Conservation (phyloP, 1,140 invertebrate genomes). For the Monomorium pharaonis region DNA sequence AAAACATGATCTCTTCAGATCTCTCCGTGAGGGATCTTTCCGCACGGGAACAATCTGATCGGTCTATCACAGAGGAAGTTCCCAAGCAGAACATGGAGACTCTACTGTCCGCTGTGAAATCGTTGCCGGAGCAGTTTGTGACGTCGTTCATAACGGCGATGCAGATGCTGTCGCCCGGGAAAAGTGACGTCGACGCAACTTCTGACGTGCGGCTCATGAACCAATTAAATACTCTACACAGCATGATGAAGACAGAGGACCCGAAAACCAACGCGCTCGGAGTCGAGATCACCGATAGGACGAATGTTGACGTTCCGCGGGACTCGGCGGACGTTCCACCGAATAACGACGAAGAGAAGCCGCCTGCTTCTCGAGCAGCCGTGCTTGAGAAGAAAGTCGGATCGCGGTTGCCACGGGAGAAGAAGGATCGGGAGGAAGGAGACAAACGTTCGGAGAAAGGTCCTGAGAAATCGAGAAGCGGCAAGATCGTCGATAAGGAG, state of each 20-base stretch:
- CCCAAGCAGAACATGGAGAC: conserved; percentile 68
- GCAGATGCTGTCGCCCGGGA: conserved; percentile 76
- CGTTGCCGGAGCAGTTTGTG: conserved; percentile 80
- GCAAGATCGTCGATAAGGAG: neutral
- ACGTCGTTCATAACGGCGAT: conserved; percentile 78
- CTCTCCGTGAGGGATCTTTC: neutral
- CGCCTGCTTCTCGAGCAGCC: too few species aligned
- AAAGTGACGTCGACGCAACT: neutral
- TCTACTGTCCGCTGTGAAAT: conserved; percentile 79
- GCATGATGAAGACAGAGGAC: too few species aligned
- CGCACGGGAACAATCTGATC: neutral
- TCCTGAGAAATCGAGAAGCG: neutral
- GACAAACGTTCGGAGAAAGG: neutral
- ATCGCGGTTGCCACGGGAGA: neutral
- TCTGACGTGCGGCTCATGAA: conserved; percentile 37
- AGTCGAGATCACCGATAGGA: neutral
- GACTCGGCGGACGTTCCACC: neutral
- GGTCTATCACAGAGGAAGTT: neutral
- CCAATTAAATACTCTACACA: conserved; percentile 5
- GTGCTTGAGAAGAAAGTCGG: neutral
- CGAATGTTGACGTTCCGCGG: neutral
- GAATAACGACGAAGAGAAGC: neutral
- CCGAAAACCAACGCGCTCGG: neutral
- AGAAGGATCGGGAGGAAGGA: neutral
- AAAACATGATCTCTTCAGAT: neutral